These are phyloP conservation scores for Cheilosia pagana DNA, from an alignment of 2,888 invertebrate species.

Conservation along the genomic window DNA sequence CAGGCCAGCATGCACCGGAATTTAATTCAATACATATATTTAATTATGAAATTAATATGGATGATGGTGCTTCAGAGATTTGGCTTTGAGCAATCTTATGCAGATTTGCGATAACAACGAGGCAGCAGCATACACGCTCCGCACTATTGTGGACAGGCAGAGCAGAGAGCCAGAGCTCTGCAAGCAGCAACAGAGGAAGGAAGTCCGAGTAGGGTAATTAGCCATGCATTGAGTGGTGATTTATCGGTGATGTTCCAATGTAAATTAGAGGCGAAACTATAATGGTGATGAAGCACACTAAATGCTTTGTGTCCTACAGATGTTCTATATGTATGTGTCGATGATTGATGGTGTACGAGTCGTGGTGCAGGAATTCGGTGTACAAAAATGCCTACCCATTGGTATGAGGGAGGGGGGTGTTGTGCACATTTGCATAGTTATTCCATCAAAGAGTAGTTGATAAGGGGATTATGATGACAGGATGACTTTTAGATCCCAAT, in stretches of 20 bases:
- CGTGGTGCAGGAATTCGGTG: slow-evolving; percentile 44
- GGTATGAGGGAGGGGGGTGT: not conserved
- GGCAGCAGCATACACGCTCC: slow-evolving; percentile 6
- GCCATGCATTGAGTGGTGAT: slow-evolving; percentile 74
- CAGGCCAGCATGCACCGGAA: slow-evolving; percentile 31
- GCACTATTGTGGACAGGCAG: not conserved
- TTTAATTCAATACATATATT: slow-evolving; percentile 67
- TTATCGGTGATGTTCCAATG: slow-evolving; percentile 69
- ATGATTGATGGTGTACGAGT: slow-evolving; percentile 49
- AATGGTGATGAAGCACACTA: slow-evolving; percentile 73
- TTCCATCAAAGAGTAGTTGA: slow-evolving; percentile 4
- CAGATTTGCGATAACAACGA: slow-evolving; percentile 60
- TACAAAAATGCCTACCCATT: not conserved
- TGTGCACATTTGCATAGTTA: not conserved
- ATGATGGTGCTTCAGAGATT: slow-evolving; percentile 69
- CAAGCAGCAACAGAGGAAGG: slow-evolving; percentile 67
- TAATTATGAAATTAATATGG: slow-evolving; percentile 75
- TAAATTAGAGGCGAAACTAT: slow-evolving; percentile 65
- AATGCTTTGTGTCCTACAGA: slow-evolving; percentile 72
- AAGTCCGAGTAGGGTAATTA: slow-evolving; percentile 69
- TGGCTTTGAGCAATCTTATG: slow-evolving; percentile 62
- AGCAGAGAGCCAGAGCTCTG: not conserved
- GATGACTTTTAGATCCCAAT: slow-evolving; percentile 6
- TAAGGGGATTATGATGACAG: not conserved
- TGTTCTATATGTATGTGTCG: slow-evolving; percentile 33